Evolutionary conservation across 2,888 invertebrate genomes (phyloP).

Genomic region (Polyploca ridens): DNA sequence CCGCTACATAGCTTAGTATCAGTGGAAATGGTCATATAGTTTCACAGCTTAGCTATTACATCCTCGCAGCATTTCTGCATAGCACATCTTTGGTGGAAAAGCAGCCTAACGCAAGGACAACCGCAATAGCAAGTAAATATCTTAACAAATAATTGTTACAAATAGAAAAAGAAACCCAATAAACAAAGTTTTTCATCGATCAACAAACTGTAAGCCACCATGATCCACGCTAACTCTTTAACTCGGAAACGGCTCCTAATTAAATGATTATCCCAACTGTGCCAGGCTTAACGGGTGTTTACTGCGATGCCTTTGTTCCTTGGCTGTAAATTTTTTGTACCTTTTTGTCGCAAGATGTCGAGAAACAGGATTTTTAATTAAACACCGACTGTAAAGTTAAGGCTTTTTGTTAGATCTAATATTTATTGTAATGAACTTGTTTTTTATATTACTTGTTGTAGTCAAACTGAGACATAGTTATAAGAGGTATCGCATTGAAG

Average conservation of each 20-base stretch:
- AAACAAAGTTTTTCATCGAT: conserved; percentile 45
- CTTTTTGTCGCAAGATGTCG: conserved; percentile 5
- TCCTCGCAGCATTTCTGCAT: too few species aligned
- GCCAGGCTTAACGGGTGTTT: conserved; percentile 42
- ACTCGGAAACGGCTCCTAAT: conserved; percentile 57
- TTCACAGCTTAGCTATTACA: too few species aligned
- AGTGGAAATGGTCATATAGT: too few species aligned
- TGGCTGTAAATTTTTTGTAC: conserved; percentile 17
- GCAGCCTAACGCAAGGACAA: too few species aligned
- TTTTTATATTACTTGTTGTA: background rate
- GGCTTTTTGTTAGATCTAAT: background rate
- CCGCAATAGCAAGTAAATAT: background rate
- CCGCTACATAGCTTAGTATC: too few species aligned
- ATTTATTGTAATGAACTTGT: background rate
- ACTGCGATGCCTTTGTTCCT: conserved; percentile 11
- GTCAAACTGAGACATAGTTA: too few species aligned
- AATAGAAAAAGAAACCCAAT: conserved; percentile 31
- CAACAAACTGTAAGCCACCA: conserved; percentile 39
- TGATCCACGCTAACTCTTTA: conserved; percentile 60
- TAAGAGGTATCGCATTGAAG: too few species aligned
- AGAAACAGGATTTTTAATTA: background rate
- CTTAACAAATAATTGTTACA: conserved; percentile 10
- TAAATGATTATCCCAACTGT: conserved; percentile 63
- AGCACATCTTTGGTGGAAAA: too few species aligned
- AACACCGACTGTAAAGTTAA: background rate